Conservation (phyloP, 2,113 vertebrate species). For the Clarias gariepinus region DNA sequence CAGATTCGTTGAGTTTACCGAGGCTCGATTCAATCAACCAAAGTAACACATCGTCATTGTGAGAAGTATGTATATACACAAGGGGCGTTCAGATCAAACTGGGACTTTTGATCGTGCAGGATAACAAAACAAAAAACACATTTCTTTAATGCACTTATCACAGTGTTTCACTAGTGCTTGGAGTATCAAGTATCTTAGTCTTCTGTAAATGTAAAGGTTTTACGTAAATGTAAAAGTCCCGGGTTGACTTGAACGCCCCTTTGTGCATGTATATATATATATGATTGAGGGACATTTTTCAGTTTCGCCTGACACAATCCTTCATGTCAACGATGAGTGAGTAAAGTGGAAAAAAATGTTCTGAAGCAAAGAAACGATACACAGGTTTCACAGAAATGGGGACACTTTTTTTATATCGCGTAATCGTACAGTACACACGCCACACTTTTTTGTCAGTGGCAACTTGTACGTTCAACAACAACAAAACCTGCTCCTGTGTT, state of each 20-base stretch:
- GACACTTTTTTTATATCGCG: slow-evolving; percentile 23
- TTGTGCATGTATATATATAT: background rate
- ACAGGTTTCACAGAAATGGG: slow-evolving; percentile 43
- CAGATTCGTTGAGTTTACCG: slow-evolving; percentile 33
- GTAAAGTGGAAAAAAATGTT: slow-evolving; percentile 23
- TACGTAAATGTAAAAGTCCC: too few species aligned
- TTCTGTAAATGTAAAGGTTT: too few species aligned
- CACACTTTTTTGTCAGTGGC: slow-evolving; percentile 39
- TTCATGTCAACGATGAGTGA: slow-evolving; percentile 22
- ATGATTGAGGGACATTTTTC: slow-evolving; percentile 21
- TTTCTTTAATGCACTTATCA: too few species aligned
- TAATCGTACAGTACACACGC: slow-evolving; percentile 29
- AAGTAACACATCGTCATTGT: slow-evolving; percentile 43
- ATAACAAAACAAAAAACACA: too few species aligned
- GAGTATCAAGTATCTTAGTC: too few species aligned
- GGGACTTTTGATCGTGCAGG: too few species aligned
- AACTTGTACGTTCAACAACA: slow-evolving; percentile 33
- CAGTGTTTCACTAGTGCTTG: too few species aligned
- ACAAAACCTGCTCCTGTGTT: slow-evolving; percentile 44
- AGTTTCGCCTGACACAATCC: slow-evolving; percentile 20
- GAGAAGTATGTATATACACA: background rate
- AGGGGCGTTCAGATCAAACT: too few species aligned
- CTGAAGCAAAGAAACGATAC: slow-evolving; percentile 18
- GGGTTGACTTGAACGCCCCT: too few species aligned
- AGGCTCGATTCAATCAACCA: slow-evolving; percentile 50